phyloP scores from a whole-genome alignment of 2,888 invertebrate genomes.

The Hololepta plana region DNA sequence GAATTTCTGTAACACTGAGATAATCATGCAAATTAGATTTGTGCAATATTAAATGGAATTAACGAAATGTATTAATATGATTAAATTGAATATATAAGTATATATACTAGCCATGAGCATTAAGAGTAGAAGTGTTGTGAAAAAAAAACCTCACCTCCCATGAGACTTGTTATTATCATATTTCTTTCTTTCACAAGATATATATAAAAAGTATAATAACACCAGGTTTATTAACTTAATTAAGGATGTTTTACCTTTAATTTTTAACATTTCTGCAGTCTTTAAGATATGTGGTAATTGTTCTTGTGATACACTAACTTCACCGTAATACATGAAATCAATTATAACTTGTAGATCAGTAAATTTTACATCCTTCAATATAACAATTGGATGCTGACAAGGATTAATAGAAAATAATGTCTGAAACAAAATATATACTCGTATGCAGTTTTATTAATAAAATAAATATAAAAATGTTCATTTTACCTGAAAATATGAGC shows the following conservation, averaged over 20 bases:
- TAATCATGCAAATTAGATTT: no score
- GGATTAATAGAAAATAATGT: conserved; percentile 71
- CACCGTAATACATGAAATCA: conserved; percentile 85
- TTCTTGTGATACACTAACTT: conserved; percentile 81
- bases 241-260: conserved; percentile 42
- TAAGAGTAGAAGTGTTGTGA: no score
- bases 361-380: conserved; percentile 75
- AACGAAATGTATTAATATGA: no score
- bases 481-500: conserved; percentile 81
- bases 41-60: no score
- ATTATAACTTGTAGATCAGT: conserved; percentile 74
- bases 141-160: no score
- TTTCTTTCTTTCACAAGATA: no score
- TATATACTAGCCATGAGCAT: no score
- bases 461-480: neutral
- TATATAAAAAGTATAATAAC: no score
- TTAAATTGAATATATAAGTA: no score
- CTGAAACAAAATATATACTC: conserved; percentile 33
- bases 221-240: neutral
- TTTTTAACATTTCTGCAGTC: conserved; percentile 74
- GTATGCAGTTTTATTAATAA: neutral
- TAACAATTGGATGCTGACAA: conserved; percentile 77
- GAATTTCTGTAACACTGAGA: no score
- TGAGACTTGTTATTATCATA: no score
- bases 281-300: conserved; percentile 62